A percentile compares a stretch with the other conserved stretches of the same genome.
phyloP scores from a whole-genome alignment of 2,797 vertebrate species.

The Pantherophis vulpinus region DNA sequence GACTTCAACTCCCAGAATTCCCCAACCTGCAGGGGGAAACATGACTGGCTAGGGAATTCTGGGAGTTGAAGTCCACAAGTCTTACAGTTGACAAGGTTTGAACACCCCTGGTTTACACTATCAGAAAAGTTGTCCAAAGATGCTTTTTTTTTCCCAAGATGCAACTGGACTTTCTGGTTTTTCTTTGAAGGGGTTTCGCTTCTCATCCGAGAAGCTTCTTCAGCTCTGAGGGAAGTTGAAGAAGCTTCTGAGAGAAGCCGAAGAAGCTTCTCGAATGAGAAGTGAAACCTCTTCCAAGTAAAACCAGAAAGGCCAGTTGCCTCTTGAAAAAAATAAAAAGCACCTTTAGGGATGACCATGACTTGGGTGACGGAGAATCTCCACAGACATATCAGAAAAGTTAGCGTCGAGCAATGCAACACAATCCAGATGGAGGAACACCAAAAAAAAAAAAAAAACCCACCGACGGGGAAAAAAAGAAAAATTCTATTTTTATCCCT shows the following conservation, averaged over 20 bases:
- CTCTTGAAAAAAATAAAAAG: too few relatives aligned
- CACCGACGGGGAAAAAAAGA: background rate
- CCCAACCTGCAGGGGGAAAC: background rate
- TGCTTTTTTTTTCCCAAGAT: too few relatives aligned
- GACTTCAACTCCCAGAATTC: background rate
- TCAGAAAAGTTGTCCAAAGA: conserved; percentile 2
- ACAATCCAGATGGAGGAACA: conserved; percentile 61
- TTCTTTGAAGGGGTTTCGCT: too few relatives aligned
- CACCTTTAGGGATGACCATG: too few relatives aligned
- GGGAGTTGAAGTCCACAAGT: background rate
- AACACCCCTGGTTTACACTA: background rate
- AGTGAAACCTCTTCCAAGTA: too few relatives aligned
- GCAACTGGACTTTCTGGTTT: too few relatives aligned
- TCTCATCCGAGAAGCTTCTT: too few relatives aligned
- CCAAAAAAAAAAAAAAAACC: background rate
- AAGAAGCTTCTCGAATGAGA: too few relatives aligned
- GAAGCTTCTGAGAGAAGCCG: too few relatives aligned
- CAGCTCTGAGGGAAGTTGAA: too few relatives aligned
- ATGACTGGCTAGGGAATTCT: background rate
- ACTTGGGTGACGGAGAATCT: too few relatives aligned
- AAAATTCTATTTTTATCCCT: conserved; percentile 55
- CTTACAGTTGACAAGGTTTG: background rate
- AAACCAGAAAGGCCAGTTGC: too few relatives aligned
- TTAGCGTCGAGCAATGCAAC: conserved; percentile 45
- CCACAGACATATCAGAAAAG: conserved; percentile 10